Evolutionary conservation across 2,113 vertebrate species (phyloP), one percentile per base, ranked within the genome.

Genomic region (Peromyscus californicus): DNA sequence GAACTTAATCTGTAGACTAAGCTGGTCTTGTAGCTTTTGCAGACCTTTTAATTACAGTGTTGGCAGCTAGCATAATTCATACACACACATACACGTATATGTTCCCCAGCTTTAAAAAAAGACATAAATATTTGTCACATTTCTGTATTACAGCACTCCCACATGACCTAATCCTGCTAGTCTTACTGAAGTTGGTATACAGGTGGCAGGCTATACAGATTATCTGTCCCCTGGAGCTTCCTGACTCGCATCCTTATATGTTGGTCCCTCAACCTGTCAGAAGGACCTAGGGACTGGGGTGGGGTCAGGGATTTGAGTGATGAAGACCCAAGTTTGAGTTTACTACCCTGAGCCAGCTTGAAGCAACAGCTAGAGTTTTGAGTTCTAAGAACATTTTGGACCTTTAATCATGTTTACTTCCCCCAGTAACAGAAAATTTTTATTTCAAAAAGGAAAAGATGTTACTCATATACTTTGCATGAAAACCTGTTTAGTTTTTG

Each of bases 361-460:
- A 91, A 91, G 89, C 11, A 93, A 24, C 17, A 82, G 79, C 54
- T 93, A 59, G 48, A 67, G 16, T 2, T 93, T n/a, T 59, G 48
- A 67, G 19, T 2, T 93, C 59, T 59, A 91, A 45, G 65, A 78
- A 76, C 39, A 88, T n/a, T 85, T 45, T 94, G 65, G 75, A 90
- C 36, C 45, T 89, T 76, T 26, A 89, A 31, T 95, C 74, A 74
- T 72, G 26, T 92, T 92, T 96, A 69, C 59, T 89, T 94, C 65
- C 7, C 24, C 70, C 11, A 12, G 21, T 67, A 85, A 91, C 72
- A 80, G 65, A 48, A 85, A 91, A 84, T 19, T 65, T 92, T 79
- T 79, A 92, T 84, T 84, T 97, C 75, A 96, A 79, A 87, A 8
- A 84, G 69, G 70, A 87, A 88, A 89, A 76, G 87, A 3, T 86